Base-by-base conservation (phyloP, 2,113 vertebrate species). In the Mormoops blainvillei region DNA sequence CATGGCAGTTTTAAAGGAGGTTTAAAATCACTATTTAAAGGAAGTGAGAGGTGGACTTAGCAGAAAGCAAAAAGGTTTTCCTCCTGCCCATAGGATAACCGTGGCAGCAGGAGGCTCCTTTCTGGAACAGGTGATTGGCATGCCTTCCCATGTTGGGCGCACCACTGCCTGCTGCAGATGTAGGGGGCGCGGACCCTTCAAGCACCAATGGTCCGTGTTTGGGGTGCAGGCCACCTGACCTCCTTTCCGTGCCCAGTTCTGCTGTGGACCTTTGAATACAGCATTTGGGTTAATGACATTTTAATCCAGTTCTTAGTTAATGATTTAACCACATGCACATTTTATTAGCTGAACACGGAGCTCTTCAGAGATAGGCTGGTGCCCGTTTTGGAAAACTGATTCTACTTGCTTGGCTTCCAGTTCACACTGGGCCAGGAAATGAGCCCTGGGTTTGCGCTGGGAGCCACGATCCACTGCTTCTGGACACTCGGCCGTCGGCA, bases 381-480 rank as follows among this genome's bases (percentile, higher is more conserved):
- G 73, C 92, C 74, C 41, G 94, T 86, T 70, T 24, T 74, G 91
- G 77, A 84, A 28, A 38, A 65, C 54, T 82, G n/a, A 36, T 82
- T 26, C 89, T 89, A 81, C 91, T 93, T 96, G 11, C 14, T 92
- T 89, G 94, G 78, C 89, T 95, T 88, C 94, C 91, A 20, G 3
- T 77, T 96, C 91, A n/a, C 81, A 48, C 26, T 63, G 87, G 19
- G 24, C 67, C 48, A 54, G 96, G 89, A 95, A 90, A 87, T 52
- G 86, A 88, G 68, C 89, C 92, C 95, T 65, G 89, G 94, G 89
- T 97, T 96, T 96, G 61, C 89, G 63, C 86, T 73, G 38, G 85
- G 93, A 85, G 84, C 81, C 80, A 31, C 85, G 93, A 96, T 94
- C 95, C 94, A 92, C 90, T 87, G 91, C 97, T 97, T 97, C 97